Conservation (phyloP, 2,888 invertebrate genomes). For the Ptilodon capucinus region DNA sequence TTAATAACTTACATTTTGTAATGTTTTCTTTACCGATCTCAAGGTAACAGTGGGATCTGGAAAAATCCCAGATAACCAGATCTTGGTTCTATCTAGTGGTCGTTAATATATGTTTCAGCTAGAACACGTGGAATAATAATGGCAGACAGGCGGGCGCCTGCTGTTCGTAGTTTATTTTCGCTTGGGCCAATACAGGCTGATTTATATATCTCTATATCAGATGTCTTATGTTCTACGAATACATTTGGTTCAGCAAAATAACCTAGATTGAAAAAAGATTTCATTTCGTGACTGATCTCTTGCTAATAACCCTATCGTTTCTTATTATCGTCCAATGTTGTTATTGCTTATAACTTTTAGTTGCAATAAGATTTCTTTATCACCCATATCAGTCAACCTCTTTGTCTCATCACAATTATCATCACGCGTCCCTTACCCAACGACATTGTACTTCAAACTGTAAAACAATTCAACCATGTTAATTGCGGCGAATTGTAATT, state of each 20-base stretch:
- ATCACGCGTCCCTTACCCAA: no score
- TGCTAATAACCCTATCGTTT: no score
- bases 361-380: no score
- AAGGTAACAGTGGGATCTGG: not conserved
- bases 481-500: no score
- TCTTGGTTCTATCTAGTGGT: slow-evolving; percentile 3
- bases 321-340: no score
- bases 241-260: not conserved
- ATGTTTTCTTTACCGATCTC: not conserved
- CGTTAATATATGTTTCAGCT: slow-evolving; percentile 19
- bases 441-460: no score
- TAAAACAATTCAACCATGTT: no score
- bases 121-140: slow-evolving; percentile 33
- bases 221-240: not conserved
- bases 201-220: slow-evolving; percentile 10
- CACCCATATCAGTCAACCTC: no score
- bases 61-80: not conserved
- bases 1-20: not conserved
- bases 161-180: slow-evolving; percentile 25
- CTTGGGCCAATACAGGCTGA: slow-evolving; percentile 3
- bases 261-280: not conserved
- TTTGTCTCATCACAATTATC: no score
- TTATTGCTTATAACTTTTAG: no score
- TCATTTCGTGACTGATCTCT: no score
- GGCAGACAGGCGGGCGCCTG: slow-evolving; percentile 47